Evolutionary conservation across 2,113 vertebrate species (phyloP).

Genomic region (Myrmecophaga tridactyla): DNA sequence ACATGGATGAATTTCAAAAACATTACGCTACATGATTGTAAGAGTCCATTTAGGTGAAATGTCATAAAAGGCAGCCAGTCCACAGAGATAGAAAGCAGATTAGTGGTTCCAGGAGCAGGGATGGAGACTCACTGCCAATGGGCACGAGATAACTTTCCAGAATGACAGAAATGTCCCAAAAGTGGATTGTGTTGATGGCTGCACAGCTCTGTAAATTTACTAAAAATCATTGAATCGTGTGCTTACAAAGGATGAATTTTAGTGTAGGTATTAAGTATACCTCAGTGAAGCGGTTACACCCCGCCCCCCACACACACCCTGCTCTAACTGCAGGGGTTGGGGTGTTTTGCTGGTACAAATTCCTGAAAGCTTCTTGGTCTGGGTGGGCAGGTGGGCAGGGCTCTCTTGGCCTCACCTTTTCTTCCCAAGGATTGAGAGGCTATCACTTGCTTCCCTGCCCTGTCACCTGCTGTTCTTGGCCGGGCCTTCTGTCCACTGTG

Average conservation of each 20-base stretch:
- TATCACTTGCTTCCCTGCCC: background rate
- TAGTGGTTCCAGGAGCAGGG: too few relatives aligned
- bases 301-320: background rate
- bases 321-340: background rate
- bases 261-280: background rate
- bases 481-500: background rate
- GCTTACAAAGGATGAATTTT: background rate
- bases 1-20: background rate
- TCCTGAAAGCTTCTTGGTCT: background rate
- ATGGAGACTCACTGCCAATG: too few relatives aligned
- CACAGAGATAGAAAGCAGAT: background rate
- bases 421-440: background rate
- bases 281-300: background rate
- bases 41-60: background rate
- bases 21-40: background rate
- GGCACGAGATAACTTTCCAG: too few relatives aligned
- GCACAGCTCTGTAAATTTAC: background rate
- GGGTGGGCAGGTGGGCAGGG: background rate
- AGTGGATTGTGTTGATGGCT: background rate
- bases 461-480: background rate
- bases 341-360: background rate
- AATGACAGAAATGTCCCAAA: background rate
- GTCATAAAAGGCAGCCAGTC: background rate
- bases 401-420: background rate
- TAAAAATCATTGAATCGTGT: background rate